Evolutionary conservation across 2,113 vertebrate species (phyloP), one percentile per base, ranked within the genome.

Genomic region (Monopterus albus): DNA sequence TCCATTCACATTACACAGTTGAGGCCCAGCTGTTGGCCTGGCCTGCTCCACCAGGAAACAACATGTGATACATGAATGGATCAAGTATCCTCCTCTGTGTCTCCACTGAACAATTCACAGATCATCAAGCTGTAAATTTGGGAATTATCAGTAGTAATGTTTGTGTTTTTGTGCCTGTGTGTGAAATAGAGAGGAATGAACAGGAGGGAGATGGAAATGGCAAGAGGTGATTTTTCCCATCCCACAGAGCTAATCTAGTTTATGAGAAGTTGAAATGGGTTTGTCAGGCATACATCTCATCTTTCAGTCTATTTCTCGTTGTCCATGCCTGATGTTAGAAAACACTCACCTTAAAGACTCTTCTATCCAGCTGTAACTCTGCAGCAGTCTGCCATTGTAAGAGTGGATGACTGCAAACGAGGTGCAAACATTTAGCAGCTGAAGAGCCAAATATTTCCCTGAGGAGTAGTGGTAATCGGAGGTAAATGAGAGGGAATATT

Each of bases 1-100:
- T 55, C 33, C 29, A 23, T 51, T 47, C 46, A 33, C 46, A 68
- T 65, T 29, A 68, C 35, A 25, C 60, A 2, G n/a, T 13, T 53
- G 52, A 52, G 36, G 53, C n/a, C 55, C 83, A 87, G 85, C 83
- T 87, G 88, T 53, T 43, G 73, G 0, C 15, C 23, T 79, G 77
- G 67, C 56, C 52, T 4, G 11, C 12, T 49, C 25, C 29, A 49
- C 31, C 57, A 55, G 6, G 20, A 23, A 49, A 20, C 1, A 36
- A n/a, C 53, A 55, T 57, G 56, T 72, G 56, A 74, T 58, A 73
- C 55, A 45, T 33, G 21, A 67, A 49, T 49, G 66, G 62, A 82
- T 76, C 55, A 10, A 70, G 64, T 80, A 78, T 82, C 67, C 33
- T 53, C 50, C 49, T 53, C 62, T 45, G 33, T 31, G 63, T 42